Evolutionary conservation across 2,888 invertebrate genomes (phyloP).

Genomic region (Eledone cirrhosa): DNA sequence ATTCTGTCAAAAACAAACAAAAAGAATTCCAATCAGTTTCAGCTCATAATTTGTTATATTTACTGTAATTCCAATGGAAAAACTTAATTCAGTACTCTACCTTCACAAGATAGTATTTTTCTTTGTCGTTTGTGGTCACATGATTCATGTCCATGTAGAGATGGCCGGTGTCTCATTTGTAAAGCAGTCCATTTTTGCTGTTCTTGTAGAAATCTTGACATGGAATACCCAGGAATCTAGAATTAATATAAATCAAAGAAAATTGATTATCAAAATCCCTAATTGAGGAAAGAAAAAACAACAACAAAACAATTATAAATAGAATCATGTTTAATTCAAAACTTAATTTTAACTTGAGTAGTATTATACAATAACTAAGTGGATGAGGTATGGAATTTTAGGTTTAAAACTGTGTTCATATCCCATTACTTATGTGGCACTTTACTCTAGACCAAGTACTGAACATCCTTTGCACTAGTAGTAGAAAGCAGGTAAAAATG

Average conservation of each 20-base stretch:
- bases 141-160: slow-evolving; percentile 38
- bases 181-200: slow-evolving; percentile 58
- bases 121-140: slow-evolving; percentile 60
- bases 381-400: no score
- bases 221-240: slow-evolving; percentile 58
- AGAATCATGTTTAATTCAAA: neutral
- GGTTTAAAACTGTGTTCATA: no score
- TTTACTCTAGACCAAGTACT: no score
- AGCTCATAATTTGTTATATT: no score
- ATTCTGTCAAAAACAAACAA: slow-evolving; percentile 36
- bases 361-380: neutral
- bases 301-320: neutral
- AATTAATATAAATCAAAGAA: slow-evolving; percentile 10
- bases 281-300: neutral
- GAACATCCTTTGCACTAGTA: no score
- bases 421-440: no score
- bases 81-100: neutral
- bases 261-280: neutral
- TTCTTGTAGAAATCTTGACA: slow-evolving; percentile 58
- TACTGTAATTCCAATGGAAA: no score
- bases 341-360: neutral
- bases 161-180: slow-evolving; percentile 43
- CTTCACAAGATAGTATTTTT: slow-evolving; percentile 38
- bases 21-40: no score
- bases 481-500: no score